These are phyloP conservation scores for Chironomus tentans DNA, from an alignment of 2,888 invertebrate species.

Conservation along the genomic window DNA sequence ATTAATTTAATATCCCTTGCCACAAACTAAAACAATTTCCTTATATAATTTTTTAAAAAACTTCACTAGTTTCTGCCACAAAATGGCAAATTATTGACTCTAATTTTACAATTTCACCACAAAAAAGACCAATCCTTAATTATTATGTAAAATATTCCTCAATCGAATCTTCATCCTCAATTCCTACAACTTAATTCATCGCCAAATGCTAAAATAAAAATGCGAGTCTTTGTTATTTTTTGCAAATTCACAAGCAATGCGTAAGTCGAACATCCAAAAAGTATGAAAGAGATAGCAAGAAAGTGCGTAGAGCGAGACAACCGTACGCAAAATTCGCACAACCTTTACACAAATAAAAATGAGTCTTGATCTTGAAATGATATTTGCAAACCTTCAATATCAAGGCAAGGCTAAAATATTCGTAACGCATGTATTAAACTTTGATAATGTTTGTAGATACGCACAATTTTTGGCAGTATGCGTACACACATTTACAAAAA, in stretches of 20 bases:
- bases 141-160: no score
- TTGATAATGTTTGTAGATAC: not conserved
- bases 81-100: no score
- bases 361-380: slow-evolving; percentile 11
- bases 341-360: not conserved
- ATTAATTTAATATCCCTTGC: no score
- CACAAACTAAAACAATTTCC: no score
- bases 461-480: not conserved
- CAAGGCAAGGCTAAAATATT: not conserved
- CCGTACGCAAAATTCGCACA: not conserved
- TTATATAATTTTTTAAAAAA: no score
- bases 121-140: no score
- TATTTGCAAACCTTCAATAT: not conserved
- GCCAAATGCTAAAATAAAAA: not conserved
- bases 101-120: no score
- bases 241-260: no score
- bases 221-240: not conserved
- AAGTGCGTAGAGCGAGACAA: not conserved
- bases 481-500: not conserved
- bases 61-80: no score
- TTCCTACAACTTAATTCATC: not conserved
- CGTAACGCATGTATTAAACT: not conserved
- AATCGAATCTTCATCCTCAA: no score
- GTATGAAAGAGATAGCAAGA: not conserved
- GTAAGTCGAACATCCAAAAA: no score